phyloP scores from a whole-genome alignment of 2,113 vertebrate genomes.

The Phaethornis superciliosus region DNA sequence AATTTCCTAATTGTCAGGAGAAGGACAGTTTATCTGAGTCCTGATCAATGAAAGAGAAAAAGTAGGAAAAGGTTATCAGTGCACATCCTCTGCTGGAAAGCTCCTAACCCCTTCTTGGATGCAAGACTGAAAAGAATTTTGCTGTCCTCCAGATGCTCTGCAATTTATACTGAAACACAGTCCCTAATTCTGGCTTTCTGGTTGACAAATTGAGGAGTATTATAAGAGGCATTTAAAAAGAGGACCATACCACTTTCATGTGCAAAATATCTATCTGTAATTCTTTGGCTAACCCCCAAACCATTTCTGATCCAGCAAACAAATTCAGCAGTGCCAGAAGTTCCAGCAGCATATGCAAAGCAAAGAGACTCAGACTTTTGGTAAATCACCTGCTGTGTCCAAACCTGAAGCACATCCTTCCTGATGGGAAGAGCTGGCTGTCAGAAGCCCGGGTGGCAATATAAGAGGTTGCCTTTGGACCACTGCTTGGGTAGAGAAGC shows the following conservation, averaged over 20 bases:
- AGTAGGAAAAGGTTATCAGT: not conserved
- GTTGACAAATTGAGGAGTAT: not conserved
- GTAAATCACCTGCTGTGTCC: not conserved
- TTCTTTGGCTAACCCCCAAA: not conserved
- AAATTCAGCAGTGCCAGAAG: not conserved
- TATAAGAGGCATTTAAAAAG: not conserved
- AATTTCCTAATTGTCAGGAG: not conserved
- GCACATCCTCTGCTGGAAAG: not conserved
- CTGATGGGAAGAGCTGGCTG: not conserved
- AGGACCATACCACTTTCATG: not conserved
- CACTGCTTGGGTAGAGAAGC: no score
- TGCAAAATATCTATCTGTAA: not conserved
- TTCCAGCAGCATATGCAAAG: not conserved
- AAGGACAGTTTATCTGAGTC: not conserved
- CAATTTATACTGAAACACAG: not conserved
- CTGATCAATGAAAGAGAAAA: not conserved
- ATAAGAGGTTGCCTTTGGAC: not conserved
- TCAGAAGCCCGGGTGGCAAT: accelerated
- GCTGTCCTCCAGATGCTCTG: not conserved
- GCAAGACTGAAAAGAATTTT: not conserved
- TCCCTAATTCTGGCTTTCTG: not conserved
- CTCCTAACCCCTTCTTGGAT: not conserved
- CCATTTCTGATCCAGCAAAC: not conserved
- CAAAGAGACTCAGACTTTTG: not conserved
- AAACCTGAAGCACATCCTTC: not conserved